A percentile compares a stretch with the other conserved stretches of the same genome.
Conservation (phyloP, 2,888 invertebrate genomes). For the Psococerastis gibbosa region DNA sequence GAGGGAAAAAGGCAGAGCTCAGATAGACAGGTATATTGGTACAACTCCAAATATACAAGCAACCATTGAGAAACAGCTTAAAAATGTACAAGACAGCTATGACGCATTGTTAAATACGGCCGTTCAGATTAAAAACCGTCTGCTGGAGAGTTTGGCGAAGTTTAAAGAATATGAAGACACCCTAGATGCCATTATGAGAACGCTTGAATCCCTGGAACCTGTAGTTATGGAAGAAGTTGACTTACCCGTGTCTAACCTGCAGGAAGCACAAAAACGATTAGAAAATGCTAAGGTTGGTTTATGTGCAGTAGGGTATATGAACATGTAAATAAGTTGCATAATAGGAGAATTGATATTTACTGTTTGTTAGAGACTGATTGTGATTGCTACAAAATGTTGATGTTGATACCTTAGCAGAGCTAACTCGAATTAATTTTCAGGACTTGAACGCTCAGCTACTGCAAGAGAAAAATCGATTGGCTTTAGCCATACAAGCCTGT, state of each 20-base stretch:
- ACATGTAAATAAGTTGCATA: constrained; percentile 4
- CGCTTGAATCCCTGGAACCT: constrained; percentile 61
- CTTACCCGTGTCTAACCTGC: constrained; percentile 51
- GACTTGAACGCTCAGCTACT: constrained; percentile 69
- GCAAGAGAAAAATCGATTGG: constrained; percentile 67
- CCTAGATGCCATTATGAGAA: constrained; percentile 62
- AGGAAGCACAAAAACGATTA: constrained; percentile 49
- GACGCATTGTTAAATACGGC: constrained; percentile 76
- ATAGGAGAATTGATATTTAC: constrained; percentile 21
- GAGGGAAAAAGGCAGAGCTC: constrained; percentile 62
- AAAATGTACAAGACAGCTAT: constrained; percentile 86
- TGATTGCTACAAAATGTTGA: too few relatives aligned
- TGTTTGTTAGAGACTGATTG: constrained; percentile 1
- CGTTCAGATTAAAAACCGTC: constrained; percentile 70
- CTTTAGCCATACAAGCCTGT: constrained; percentile 77
- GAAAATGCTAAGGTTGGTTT: constrained; percentile 51
- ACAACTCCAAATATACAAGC: constrained; percentile 53
- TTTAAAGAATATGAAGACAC: constrained; percentile 89
- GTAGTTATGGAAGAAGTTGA: constrained; percentile 53
- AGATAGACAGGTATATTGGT: constrained; percentile 59
- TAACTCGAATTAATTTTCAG: constrained; percentile 20
- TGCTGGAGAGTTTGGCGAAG: constrained; percentile 73
- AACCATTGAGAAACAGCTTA: constrained; percentile 66
- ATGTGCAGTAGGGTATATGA: neutral
- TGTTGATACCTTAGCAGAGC: neutral